phyloP scores from a whole-genome alignment of 2,888 invertebrate genomes.

The Caenorhabditis sp. region DNA sequence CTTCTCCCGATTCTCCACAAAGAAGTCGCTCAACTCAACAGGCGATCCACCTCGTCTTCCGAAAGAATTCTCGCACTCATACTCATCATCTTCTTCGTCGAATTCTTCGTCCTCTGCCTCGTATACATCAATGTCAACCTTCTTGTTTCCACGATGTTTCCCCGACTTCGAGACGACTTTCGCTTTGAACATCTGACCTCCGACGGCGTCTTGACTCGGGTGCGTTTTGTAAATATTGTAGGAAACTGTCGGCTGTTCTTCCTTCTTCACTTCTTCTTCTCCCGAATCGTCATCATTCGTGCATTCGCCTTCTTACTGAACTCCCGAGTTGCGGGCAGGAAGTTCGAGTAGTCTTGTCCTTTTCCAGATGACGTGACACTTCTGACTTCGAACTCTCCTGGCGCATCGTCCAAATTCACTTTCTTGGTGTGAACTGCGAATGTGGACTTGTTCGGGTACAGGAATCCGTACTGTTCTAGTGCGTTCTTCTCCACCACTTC shows the following conservation, averaged over 20 bases:
- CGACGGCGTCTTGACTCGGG: slow-evolving; percentile 19
- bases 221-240: slow-evolving; percentile 38
- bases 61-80: not conserved
- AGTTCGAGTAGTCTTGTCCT: slow-evolving; percentile 32
- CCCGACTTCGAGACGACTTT: slow-evolving; percentile 15
- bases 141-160: slow-evolving; percentile 14
- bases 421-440: slow-evolving; percentile 12
- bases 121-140: slow-evolving; percentile 14
- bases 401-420: not conserved
- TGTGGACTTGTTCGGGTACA: not conserved
- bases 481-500: slow-evolving; percentile 35
- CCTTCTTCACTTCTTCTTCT: not conserved
- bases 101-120: slow-evolving; percentile 9
- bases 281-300: not conserved
- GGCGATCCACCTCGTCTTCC: not conserved
- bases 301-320: slow-evolving; percentile 29
- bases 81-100: slow-evolving; percentile 3
- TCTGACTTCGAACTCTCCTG: slow-evolving; percentile 26
- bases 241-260: slow-evolving; percentile 20
- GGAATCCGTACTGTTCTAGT: not conserved
- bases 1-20: slow-evolving; percentile 1
- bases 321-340: slow-evolving; percentile 4
- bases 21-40: slow-evolving; percentile 5
- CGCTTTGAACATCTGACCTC: slow-evolving; percentile 16
- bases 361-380: slow-evolving; percentile 33